Evolutionary conservation across 2,888 invertebrate genomes (phyloP).

Genomic region (Apamea epomidion): DNA sequence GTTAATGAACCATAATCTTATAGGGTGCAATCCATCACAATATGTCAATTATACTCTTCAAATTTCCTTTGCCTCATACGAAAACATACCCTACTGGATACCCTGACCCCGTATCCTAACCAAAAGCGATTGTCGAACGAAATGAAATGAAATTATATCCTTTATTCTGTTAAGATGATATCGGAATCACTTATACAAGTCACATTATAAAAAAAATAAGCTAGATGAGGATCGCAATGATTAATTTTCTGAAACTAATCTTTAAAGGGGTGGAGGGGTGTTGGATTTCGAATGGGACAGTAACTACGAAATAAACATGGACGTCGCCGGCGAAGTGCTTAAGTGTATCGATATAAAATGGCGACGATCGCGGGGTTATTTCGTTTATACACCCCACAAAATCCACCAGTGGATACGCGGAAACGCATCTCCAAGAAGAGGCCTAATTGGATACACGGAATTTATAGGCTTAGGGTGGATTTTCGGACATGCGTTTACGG

Average conservation of each 20-base stretch:
- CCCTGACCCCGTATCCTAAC: no score
- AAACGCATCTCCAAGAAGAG: no score
- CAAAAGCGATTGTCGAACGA: background rate
- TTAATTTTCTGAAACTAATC: background rate
- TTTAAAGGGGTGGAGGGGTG: background rate
- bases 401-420: no score
- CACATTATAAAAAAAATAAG: no score
- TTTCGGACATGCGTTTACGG: no score
- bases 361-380: background rate
- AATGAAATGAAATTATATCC: no score
- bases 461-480: no score
- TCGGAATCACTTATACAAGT: no score
- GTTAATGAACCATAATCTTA: constrained; percentile 33
- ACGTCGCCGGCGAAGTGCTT: background rate
- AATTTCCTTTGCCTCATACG: background rate
- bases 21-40: background rate
- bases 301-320: background rate
- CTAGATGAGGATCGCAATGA: no score
- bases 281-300: background rate
- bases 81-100: background rate
- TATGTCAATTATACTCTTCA: background rate
- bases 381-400: no score
- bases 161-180: no score
- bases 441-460: no score
- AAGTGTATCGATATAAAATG: background rate